Evolutionary conservation across 2,113 vertebrate genomes (phyloP), one percentile per base, ranked within the genome.

Genomic region (Dissostichus mawsoni): DNA sequence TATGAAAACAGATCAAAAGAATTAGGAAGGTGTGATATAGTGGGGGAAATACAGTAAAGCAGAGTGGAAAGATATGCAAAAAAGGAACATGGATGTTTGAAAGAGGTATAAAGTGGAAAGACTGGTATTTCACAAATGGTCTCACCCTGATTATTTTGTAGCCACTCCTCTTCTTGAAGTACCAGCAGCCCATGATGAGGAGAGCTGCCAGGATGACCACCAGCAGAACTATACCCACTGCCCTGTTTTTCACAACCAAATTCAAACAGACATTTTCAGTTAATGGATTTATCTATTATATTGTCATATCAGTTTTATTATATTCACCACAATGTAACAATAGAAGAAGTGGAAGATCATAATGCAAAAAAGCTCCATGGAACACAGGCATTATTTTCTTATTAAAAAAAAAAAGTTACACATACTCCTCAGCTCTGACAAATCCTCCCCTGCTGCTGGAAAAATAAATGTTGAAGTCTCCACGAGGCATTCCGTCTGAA

Each of bases 111-210:
- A 41, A 55, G 3, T 55, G 6, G 16, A 4, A 53, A 23, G 1
- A 3, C 16, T 73, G 29, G 44, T 25, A 41, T 9, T 41, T 4
- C 10, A 11, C 29, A 62, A 33, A 75, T 41, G 14, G 17, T 74
- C 95, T 92, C 91, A 99, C 98, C 94, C 66, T 87, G 84, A 99
- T 94, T 23, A 91, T 94, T 94, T 90, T 96, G 87, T 99, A 99
- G 76, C 97, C 97, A 12, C 89, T 96, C 52, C 96, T 95, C 82
- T 94, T 96, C 87, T 93, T 97, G 75, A 95, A 97, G 84, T 96
- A 98, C 96, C 97, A 99, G 80, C 98, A 99, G 65, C 96, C 94
- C 48, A 98, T 86, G 51, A 97, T 92, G 76, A 99, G 76, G 58
- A 98, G 90, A 77, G 95, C 92, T 23, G 94, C 96, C 78, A 98